Base-by-base conservation (phyloP, 2,888 invertebrate species). In the Netelia melanura region DNA sequence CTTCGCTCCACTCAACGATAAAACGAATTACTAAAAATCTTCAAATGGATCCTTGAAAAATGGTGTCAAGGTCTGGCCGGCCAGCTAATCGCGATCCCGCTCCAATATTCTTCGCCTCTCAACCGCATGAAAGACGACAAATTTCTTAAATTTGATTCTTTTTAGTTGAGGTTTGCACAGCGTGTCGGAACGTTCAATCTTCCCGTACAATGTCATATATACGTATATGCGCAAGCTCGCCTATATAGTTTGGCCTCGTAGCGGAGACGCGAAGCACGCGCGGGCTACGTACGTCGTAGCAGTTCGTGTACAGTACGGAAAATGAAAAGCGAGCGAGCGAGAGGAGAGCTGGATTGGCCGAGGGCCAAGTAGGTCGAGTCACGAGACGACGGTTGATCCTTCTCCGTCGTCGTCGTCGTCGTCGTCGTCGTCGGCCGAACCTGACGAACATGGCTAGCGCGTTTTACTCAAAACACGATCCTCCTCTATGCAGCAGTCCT, bases 341-440 rank as follows among this genome's bases (percentile, higher is more conserved):
- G 38, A 38, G 38, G 6, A 38, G 38, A 38, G 6, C 38, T 38
- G 81, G 67, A 70, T 81, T 82, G 81, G 84, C 81, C 17, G 25
- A n/a, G 25, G 62, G 72, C 84, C 84, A 81, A 81, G 78, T 82
- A 78, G 84, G 82, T 82, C 82, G 78, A 65, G 65, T 44, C 64
- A 48, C 72, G 81, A 61, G 84, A 78, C 38, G 38, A 6, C 44
- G 77, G 65, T 84, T 79, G 84, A 85, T 82, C 84, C 82, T 82
- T 81, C 82, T 67, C 43, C 64, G 43, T 65, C 38, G 38, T 38
- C 38, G 0, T 38, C 38, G 0, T 38, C 38, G 38, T 38, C 38
- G 38, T 52, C 67, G 52, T 30, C 48, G n/a, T 64, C 61, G n/a
- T 44, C 52, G 52, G 11, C 38, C 54, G 43, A 11, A 65, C 74